A percentile compares a stretch with the other conserved stretches of the same genome.
These are phyloP conservation scores for Epinephelus lanceolatus DNA, from an alignment of 2,113 vertebrate genomes.

Conservation along the genomic window DNA sequence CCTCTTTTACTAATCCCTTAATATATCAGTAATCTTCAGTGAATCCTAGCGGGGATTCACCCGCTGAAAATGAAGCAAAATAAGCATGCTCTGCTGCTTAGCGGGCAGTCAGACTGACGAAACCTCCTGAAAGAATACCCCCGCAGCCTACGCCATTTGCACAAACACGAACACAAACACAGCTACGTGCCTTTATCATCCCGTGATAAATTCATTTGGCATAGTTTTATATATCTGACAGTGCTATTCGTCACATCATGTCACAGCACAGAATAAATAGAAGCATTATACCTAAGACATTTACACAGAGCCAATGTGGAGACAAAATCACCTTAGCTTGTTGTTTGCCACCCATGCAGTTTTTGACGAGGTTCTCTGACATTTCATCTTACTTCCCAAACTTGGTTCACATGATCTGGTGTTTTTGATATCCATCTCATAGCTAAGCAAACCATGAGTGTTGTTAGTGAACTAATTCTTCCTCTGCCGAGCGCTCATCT, in stretches of 20 bases:
- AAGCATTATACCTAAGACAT: constrained; percentile 21
- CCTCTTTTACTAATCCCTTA: constrained; percentile 32
- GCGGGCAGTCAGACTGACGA: constrained; percentile 46
- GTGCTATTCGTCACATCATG: constrained; percentile 47
- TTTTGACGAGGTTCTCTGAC: not conserved
- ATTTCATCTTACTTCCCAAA: not conserved
- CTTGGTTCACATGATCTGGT: not conserved
- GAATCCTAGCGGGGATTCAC: constrained; percentile 22
- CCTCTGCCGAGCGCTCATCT: not conserved
- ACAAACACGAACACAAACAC: constrained; percentile 24
- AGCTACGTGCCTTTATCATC: constrained; percentile 35
- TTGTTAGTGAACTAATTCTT: not conserved
- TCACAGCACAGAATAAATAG: constrained; percentile 34
- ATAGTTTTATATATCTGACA: constrained; percentile 51
- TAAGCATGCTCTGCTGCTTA: constrained; percentile 21
- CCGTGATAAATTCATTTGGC: constrained; percentile 49
- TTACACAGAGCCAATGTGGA: constrained; percentile 10
- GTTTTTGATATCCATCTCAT: constrained; percentile 6
- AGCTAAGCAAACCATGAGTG: constrained; percentile 1
- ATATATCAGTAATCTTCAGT: constrained; percentile 41
- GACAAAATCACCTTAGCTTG: constrained; percentile 28
- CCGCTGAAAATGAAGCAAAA: constrained; percentile 40
- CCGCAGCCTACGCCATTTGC: constrained; percentile 18
- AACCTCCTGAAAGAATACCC: constrained; percentile 52
- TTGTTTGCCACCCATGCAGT: constrained; percentile 1